phyloP scores from a whole-genome alignment of 2,888 invertebrate species.

The Metopia argyrocephala region DNA sequence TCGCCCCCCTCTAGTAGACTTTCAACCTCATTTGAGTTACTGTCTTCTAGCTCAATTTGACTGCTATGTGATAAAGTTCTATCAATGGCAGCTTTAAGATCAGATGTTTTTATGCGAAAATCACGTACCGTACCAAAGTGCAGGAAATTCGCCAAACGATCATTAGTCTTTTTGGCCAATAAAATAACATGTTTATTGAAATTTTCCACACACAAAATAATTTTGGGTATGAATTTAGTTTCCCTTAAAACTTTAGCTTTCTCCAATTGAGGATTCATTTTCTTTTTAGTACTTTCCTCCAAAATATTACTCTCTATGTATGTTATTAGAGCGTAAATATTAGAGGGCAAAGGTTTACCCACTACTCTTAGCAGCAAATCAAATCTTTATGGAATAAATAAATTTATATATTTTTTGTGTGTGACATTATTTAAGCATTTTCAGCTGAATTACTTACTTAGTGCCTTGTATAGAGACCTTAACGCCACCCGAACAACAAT shows the following conservation, averaged over 20 bases:
- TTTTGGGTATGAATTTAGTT: conserved; percentile 82
- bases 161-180: conserved; percentile 81
- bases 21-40: conserved; percentile 61
- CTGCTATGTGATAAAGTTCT: conserved; percentile 74
- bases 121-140: conserved; percentile 83
- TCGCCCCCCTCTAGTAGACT: conserved; percentile 56
- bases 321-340: conserved; percentile 80
- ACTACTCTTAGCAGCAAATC: conserved; percentile 79
- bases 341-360: conserved; percentile 80
- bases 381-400: conserved; percentile 75
- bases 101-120: conserved; percentile 81
- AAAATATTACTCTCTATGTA: conserved; percentile 80
- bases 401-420: background rate
- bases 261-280: conserved; percentile 77
- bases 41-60: conserved; percentile 69
- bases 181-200: conserved; percentile 81
- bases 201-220: conserved; percentile 82
- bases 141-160: conserved; percentile 79
- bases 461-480: conserved; percentile 70
- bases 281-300: conserved; percentile 69
- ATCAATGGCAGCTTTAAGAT: conserved; percentile 80
- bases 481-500: conserved; percentile 77
- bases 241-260: conserved; percentile 81
- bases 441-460: conserved; percentile 67
- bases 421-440: too few species aligned